These are phyloP conservation scores for Lophotis ruficrista DNA, from an alignment of 2,113 vertebrate species.

Conservation along the genomic window DNA sequence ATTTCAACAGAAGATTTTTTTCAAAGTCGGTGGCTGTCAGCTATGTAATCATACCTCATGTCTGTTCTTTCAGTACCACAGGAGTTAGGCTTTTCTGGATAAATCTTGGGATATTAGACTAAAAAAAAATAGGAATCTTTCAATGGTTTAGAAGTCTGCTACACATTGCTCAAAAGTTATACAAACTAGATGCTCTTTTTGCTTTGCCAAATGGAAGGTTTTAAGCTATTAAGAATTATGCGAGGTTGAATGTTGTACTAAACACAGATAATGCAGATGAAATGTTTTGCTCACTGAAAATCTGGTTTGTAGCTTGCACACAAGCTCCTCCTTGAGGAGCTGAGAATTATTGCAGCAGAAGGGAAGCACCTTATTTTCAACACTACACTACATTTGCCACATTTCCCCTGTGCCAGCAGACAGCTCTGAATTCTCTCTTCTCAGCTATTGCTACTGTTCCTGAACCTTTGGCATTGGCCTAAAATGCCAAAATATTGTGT, in stretches of 20 bases:
- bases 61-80: neutral
- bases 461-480: neutral
- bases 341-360: slow-evolving; percentile 13
- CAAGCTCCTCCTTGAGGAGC: slow-evolving; percentile 69
- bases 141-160: neutral
- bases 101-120: neutral
- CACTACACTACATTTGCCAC: neutral
- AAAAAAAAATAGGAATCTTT: neutral
- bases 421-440: neutral
- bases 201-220: neutral
- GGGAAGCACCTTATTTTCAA: neutral
- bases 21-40: neutral
- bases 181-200: neutral
- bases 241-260: neutral
- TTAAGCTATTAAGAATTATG: neutral
- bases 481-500: neutral
- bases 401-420: neutral
- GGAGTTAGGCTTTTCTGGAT: neutral
- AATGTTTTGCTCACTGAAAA: neutral
- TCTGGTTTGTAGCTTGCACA: neutral
- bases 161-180: neutral
- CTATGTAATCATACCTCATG: neutral
- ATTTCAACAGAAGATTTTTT: neutral
- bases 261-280: neutral
- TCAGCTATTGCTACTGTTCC: neutral